These are phyloP conservation scores for Muscicapa striata DNA, from an alignment of 2,797 vertebrate genomes.

Conservation along the genomic window DNA sequence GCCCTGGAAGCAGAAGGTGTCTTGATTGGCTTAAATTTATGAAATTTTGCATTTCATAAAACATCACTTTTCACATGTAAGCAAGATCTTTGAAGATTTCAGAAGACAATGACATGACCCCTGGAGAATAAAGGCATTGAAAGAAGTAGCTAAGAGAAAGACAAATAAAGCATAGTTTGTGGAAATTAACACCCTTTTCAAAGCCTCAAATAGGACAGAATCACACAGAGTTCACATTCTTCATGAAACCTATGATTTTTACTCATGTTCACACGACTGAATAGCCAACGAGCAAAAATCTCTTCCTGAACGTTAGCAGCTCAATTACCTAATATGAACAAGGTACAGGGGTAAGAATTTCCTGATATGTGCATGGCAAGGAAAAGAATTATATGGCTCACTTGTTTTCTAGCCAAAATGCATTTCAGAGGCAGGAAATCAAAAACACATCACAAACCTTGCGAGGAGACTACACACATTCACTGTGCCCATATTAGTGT, in stretches of 20 bases:
- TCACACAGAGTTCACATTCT: neutral
- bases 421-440: conserved; percentile 71
- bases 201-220: conserved; percentile 11
- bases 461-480: conserved; percentile 61
- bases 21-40: conserved; percentile 48
- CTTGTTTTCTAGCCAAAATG: conserved; percentile 66
- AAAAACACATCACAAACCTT: conserved; percentile 70
- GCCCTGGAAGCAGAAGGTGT: conserved; percentile 14
- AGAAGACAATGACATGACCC: conserved; percentile 65
- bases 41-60: conserved; percentile 31
- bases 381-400: neutral
- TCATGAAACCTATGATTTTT: conserved; percentile 19
- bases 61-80: conserved; percentile 58
- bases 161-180: conserved; percentile 57
- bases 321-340: neutral
- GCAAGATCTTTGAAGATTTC: conserved; percentile 66
- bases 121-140: conserved; percentile 65
- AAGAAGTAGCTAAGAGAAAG: conserved; percentile 50
- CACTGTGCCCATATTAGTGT: conserved; percentile 40
- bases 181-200: conserved; percentile 47
- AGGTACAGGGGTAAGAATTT: conserved; percentile 52
- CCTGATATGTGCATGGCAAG: conserved; percentile 9
- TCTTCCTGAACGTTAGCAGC: neutral
- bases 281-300: neutral
- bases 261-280: neutral